Evolutionary conservation across 2,888 invertebrate genomes (phyloP).

Genomic region (Tethea ocularis): DNA sequence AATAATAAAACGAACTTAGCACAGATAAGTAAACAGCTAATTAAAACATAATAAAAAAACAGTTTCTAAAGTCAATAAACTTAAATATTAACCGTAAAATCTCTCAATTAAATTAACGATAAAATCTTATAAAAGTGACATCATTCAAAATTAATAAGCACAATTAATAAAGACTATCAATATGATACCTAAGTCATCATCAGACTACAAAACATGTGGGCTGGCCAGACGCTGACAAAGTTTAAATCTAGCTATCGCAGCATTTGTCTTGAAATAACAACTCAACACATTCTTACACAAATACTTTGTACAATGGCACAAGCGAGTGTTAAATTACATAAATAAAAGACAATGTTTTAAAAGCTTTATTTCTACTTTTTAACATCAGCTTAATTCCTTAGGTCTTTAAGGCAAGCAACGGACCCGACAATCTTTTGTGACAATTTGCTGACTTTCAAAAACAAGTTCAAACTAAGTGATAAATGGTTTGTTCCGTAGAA

Average conservation of each 20-base stretch:
- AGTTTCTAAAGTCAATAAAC: neutral
- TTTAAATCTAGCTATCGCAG: conserved; percentile 25
- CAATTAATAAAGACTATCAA: neutral
- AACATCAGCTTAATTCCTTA: neutral
- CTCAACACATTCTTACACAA: conserved; percentile 59
- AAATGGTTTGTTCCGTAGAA: neutral
- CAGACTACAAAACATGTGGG: conserved; percentile 37
- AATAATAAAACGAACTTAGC: neutral
- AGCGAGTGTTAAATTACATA: conserved; percentile 53
- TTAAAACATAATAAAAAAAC: too few species aligned
- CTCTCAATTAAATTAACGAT: neutral
- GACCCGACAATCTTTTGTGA: neutral
- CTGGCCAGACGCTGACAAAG: conserved; percentile 60
- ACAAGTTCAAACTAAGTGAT: neutral
- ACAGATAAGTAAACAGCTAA: neutral
- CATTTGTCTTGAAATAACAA: conserved; percentile 64
- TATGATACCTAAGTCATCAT: conserved; percentile 15
- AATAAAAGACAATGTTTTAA: conserved; percentile 44
- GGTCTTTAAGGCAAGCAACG: too few species aligned
- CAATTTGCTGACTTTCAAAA: too few species aligned
- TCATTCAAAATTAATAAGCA: neutral
- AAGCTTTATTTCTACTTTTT: neutral
- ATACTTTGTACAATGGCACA: conserved; percentile 49
- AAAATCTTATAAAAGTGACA: neutral
- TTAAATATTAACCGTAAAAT: neutral